phyloP scores from a whole-genome alignment of 2,113 vertebrate species.

The Scalopus aquaticus region DNA sequence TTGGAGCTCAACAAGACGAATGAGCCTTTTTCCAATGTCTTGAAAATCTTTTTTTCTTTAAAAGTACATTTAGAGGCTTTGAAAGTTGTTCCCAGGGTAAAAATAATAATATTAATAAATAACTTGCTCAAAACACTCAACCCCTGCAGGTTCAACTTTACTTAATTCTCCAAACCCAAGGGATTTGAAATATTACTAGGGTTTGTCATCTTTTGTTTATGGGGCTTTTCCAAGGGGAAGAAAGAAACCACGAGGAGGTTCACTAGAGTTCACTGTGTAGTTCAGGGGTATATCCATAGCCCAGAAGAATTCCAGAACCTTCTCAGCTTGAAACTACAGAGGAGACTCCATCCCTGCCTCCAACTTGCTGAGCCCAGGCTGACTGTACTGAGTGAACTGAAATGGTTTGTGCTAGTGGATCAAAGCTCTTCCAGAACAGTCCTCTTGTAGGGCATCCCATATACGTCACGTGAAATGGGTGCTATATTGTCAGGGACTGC shows the following conservation, averaged over 20 bases:
- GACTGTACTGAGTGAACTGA: neutral
- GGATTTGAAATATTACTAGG: constrained; percentile 34
- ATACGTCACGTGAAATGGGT: neutral
- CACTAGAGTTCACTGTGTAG: neutral
- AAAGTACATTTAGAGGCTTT: constrained; percentile 58
- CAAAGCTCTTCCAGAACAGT: neutral
- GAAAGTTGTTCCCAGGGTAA: constrained; percentile 55
- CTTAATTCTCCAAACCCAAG: constrained; percentile 42
- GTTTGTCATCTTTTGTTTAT: constrained; percentile 31
- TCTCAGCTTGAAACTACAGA: neutral
- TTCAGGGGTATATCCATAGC: neutral
- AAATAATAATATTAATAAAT: constrained; percentile 66
- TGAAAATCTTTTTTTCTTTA: constrained; percentile 52
- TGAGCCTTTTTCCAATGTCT: constrained; percentile 27
- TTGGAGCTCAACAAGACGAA: constrained; percentile 57
- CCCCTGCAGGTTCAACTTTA: constrained; percentile 41
- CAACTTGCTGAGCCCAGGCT: neutral
- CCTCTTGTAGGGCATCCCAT: neutral
- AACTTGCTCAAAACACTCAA: constrained; percentile 57
- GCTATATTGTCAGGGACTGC: neutral
- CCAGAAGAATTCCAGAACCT: neutral
- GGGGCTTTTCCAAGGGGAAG: neutral
- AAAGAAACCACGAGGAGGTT: neutral
- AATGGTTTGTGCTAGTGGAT: neutral
- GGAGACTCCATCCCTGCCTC: neutral